Conservation (phyloP, 1,140 invertebrate genomes). For the Hycleus phaleratus region DNA sequence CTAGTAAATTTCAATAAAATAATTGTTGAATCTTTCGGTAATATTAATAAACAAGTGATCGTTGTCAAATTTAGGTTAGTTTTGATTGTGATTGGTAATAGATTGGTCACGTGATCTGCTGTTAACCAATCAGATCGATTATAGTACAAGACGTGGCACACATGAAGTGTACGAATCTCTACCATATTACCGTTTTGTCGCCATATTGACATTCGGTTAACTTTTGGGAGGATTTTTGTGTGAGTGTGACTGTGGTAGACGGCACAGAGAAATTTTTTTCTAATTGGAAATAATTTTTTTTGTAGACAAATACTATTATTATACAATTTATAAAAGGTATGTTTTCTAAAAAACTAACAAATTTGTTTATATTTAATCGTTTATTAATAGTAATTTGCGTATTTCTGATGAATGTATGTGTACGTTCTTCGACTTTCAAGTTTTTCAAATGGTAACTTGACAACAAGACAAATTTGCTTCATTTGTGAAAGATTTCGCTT, state of each 20-base stretch:
- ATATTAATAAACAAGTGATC: too few species aligned
- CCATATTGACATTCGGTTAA: conserved; percentile 70
- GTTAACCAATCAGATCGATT: conserved; percentile 36
- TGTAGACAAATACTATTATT: too few species aligned
- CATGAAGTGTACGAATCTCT: conserved; percentile 58
- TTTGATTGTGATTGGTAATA: conserved; percentile 19
- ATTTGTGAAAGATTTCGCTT: too few species aligned
- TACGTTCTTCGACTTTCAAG: background rate
- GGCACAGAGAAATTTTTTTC: too few species aligned
- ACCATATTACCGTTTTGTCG: conserved; percentile 49
- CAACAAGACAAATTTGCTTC: conserved; percentile 29
- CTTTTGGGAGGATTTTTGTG: conserved; percentile 47
- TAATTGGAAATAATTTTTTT: too few species aligned
- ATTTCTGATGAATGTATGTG: too few species aligned
- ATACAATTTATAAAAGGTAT: conserved; percentile 49
- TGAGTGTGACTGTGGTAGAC: conserved; percentile 56
- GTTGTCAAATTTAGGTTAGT: conserved; percentile 7
- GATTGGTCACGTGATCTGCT: conserved; percentile 37
- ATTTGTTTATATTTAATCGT: too few species aligned
- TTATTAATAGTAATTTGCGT: too few species aligned
- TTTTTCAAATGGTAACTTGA: conserved; percentile 20
- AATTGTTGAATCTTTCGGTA: too few species aligned
- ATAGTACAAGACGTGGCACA: conserved; percentile 61
- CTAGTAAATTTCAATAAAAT: too few species aligned
- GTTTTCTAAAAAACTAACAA: conserved; percentile 27